Evolutionary conservation across 1,140 invertebrate genomes (phyloP).

Genomic region (Aporrectodea caliginosa): DNA sequence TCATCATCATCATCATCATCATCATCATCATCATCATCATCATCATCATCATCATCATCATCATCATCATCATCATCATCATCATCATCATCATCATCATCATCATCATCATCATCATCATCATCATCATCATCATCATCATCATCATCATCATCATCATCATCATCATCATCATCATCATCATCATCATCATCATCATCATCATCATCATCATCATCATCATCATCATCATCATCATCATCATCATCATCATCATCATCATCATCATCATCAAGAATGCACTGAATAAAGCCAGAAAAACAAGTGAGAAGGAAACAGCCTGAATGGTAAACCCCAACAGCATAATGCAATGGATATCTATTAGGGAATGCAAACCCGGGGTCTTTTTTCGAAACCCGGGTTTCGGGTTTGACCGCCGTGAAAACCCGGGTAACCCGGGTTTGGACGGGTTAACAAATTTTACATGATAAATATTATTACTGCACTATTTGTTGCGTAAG

Average conservation of each 20-base stretch:
- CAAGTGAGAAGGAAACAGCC: too few species aligned
- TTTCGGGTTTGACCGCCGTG: too few species aligned
- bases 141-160: slow-evolving; percentile 55
- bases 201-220: slow-evolving; percentile 55
- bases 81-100: slow-evolving; percentile 36
- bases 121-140: slow-evolving; percentile 55
- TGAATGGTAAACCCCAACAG: too few species aligned
- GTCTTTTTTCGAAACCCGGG: too few species aligned
- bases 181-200: slow-evolving; percentile 55
- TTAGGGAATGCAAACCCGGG: too few species aligned
- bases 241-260: slow-evolving; percentile 55
- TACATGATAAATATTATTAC: too few species aligned
- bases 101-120: slow-evolving; percentile 54
- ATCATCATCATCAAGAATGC: slow-evolving; percentile 51
- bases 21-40: slow-evolving; percentile 5
- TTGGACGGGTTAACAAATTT: too few species aligned
- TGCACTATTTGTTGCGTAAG: too few species aligned
- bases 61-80: slow-evolving; percentile 4
- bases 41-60: background rate
- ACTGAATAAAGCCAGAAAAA: too few species aligned
- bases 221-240: slow-evolving; percentile 55
- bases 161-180: slow-evolving; percentile 55
- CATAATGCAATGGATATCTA: too few species aligned
- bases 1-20: slow-evolving; percentile 1
- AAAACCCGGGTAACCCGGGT: too few species aligned